Conservation (phyloP, 2,113 vertebrate genomes). For the Callipepla californica region DNA sequence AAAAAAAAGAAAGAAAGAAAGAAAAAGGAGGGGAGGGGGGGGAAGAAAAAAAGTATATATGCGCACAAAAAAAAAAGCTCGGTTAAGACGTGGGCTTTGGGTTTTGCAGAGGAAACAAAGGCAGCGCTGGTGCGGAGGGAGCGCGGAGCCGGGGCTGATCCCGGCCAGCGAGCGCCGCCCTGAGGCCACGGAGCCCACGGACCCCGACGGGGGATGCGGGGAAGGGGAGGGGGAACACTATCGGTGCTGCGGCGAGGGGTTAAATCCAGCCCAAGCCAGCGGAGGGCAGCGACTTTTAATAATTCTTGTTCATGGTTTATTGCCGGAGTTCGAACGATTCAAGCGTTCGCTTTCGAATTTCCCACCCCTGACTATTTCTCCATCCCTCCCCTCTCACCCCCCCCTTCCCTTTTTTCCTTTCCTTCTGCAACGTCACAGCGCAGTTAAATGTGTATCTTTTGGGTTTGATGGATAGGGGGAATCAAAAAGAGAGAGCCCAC, state of each 20-base stretch:
- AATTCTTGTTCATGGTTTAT: neutral
- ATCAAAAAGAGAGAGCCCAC: neutral
- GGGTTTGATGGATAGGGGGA: neutral
- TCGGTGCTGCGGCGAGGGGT: neutral
- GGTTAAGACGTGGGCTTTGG: neutral
- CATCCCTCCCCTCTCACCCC: too few species aligned
- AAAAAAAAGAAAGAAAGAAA: too few species aligned
- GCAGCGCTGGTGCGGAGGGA: neutral
- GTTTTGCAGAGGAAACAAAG: neutral
- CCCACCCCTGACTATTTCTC: too few species aligned
- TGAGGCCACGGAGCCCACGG: conserved; percentile 59
- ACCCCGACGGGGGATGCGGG: too few species aligned
- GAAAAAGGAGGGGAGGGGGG: neutral
- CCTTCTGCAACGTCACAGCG: neutral
- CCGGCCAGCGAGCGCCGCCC: conserved; percentile 77
- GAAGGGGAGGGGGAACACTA: neutral
- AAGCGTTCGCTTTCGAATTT: neutral
- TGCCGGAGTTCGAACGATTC: neutral
- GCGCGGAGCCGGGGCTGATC: neutral
- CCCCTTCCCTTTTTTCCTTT: too few species aligned
- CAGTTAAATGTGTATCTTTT: neutral
- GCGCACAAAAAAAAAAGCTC: neutral
- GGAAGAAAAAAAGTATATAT: too few species aligned
- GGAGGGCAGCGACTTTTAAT: neutral
- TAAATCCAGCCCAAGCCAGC: neutral